Evolutionary conservation across 2,888 invertebrate genomes (phyloP).

Genomic region (Drosophila prolongata): DNA sequence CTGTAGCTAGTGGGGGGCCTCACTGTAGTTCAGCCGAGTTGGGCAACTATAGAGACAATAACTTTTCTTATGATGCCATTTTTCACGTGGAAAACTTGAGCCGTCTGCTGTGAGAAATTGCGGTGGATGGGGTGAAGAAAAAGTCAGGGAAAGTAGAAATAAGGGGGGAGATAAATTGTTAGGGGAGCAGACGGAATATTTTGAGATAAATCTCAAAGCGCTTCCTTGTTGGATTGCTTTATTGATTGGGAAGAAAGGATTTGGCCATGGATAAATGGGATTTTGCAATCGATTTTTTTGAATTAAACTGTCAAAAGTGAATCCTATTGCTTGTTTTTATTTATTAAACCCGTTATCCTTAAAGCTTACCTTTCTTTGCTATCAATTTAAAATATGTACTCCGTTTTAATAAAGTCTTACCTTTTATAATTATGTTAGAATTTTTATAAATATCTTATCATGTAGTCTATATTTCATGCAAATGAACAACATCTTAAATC

Average conservation of each 20-base stretch:
- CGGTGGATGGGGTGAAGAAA: slow-evolving; percentile 1
- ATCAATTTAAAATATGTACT: too few species aligned
- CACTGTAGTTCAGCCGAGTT: slow-evolving; percentile 51
- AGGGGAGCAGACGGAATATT: background rate
- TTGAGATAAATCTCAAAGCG: slow-evolving; percentile 7
- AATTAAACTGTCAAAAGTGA: slow-evolving; percentile 6
- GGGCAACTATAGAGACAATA: slow-evolving; percentile 64
- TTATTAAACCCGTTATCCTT: too few species aligned
- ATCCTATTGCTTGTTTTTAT: too few species aligned
- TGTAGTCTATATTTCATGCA: background rate
- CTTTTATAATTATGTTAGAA: too few species aligned
- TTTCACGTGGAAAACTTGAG: slow-evolving; percentile 73
- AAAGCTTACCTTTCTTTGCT: too few species aligned
- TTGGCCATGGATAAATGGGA: slow-evolving; percentile 25
- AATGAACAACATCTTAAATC: background rate
- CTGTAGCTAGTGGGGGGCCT: slow-evolving; percentile 8
- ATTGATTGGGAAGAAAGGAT: slow-evolving; percentile 33
- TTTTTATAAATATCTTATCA: background rate
- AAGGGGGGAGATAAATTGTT: slow-evolving; percentile 12
- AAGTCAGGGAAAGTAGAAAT: slow-evolving; percentile 3
- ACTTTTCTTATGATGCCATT: slow-evolving; percentile 73
- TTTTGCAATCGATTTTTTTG: slow-evolving; percentile 17
- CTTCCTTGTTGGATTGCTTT: slow-evolving; percentile 28
- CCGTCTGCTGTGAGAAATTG: slow-evolving; percentile 45
- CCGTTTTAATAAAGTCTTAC: too few species aligned